Conservation (phyloP, 2,797 vertebrate genomes). For the Anguilla anguilla region DNA sequence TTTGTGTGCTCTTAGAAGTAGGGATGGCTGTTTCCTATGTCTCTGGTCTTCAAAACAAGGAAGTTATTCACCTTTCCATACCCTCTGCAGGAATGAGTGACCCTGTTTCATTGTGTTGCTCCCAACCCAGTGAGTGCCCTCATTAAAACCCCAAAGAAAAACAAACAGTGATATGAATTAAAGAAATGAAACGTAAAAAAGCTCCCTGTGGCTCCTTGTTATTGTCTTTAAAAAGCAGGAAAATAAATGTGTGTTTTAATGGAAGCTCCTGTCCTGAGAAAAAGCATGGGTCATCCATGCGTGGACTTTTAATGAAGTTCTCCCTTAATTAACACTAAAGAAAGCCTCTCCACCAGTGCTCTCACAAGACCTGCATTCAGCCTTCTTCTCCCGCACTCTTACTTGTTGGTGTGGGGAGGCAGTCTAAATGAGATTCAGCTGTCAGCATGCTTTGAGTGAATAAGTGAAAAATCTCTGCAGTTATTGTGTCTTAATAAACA, state of each 20-base stretch:
- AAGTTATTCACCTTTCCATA: constrained; percentile 37
- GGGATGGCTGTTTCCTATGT: constrained; percentile 43
- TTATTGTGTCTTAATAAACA: constrained; percentile 17
- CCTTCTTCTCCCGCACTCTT: background rate
- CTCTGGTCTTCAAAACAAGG: constrained; percentile 18
- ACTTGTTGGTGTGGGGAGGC: background rate
- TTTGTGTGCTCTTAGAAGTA: constrained; percentile 53
- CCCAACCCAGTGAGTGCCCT: constrained; percentile 51
- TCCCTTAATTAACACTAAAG: constrained; percentile 66
- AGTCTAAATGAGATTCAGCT: constrained; percentile 33
- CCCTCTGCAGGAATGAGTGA: constrained; percentile 43
- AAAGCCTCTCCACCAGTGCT: constrained; percentile 40
- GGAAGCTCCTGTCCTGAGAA: constrained; percentile 59
- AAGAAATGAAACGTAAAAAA: constrained; percentile 29
- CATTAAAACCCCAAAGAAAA: constrained; percentile 60
- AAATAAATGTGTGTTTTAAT: constrained; percentile 29
- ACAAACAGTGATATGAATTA: constrained; percentile 46
- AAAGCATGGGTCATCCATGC: constrained; percentile 72
- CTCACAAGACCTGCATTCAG: constrained; percentile 44
- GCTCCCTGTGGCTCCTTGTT: constrained; percentile 34
- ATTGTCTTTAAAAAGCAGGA: constrained; percentile 34
- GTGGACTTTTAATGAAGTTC: constrained; percentile 75
- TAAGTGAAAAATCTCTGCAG: background rate
- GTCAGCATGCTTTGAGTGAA: constrained; percentile 19
- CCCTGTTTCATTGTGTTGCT: constrained; percentile 50